Evolutionary conservation across 2,113 vertebrate species (phyloP).

Genomic region (Colinus virginianus): DNA sequence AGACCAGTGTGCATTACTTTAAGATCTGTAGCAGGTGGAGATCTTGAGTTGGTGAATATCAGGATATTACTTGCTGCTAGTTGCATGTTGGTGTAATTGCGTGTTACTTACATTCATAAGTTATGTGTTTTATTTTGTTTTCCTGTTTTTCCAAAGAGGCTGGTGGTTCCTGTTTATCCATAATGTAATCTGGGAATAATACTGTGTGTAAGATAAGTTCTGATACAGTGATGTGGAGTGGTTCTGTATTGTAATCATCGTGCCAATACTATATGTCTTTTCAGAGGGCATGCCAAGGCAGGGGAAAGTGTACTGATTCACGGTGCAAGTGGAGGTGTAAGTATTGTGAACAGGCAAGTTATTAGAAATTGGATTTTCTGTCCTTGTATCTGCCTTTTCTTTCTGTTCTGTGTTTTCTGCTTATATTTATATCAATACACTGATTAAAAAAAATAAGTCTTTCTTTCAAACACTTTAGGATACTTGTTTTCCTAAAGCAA

Average conservation of each 20-base stretch:
- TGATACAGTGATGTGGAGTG: background rate
- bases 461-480: background rate
- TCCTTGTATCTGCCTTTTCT: background rate
- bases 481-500: background rate
- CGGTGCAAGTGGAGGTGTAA: slow-evolving; percentile 94
- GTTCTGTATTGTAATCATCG: background rate
- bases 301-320: slow-evolving; percentile 91
- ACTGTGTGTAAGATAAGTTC: background rate
- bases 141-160: background rate
- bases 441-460: background rate
- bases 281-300: slow-evolving; percentile 83
- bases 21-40: background rate
- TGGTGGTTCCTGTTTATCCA: background rate
- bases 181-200: background rate
- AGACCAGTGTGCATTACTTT: background rate
- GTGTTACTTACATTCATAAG: background rate
- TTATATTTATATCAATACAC: background rate
- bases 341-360: slow-evolving; percentile 23
- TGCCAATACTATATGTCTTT: background rate
- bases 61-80: background rate
- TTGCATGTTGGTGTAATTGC: background rate
- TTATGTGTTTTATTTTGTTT: background rate
- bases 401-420: background rate
- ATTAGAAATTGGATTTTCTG: background rate
- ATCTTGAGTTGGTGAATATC: background rate